phyloP scores from a whole-genome alignment of 2,113 vertebrate genomes.

The Solea senegalensis region DNA sequence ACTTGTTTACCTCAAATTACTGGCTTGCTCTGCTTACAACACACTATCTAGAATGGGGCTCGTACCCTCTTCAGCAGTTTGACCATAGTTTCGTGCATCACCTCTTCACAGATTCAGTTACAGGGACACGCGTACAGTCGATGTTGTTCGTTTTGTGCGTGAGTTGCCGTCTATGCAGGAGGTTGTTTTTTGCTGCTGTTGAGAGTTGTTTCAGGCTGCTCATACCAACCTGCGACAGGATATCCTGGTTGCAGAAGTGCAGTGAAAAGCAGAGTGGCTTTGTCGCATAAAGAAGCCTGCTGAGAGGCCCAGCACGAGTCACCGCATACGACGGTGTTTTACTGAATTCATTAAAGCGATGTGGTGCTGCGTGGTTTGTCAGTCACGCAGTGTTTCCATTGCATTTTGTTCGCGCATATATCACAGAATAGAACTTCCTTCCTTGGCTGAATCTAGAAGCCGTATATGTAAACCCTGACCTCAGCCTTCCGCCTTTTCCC shows the following conservation, averaged over 20 bases:
- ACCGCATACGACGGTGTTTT: neutral
- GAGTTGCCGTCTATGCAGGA: neutral
- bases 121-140: neutral
- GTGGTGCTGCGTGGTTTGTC: neutral
- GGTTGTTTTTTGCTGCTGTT: conserved; percentile 26
- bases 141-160: too few species aligned
- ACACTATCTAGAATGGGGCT: conserved; percentile 17
- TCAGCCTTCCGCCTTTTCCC: conserved; percentile 28
- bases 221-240: conserved; percentile 75
- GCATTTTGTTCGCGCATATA: neutral
- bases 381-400: neutral
- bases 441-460: conserved; percentile 16
- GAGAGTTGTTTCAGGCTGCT: conserved; percentile 29
- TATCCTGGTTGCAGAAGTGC: conserved; percentile 75
- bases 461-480: conserved; percentile 43
- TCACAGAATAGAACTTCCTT: conserved; percentile 27
- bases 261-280: conserved; percentile 26
- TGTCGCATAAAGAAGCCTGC: conserved; percentile 27
- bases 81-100: neutral
- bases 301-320: neutral
- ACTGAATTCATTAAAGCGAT: neutral
- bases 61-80: conserved; percentile 20
- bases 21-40: conserved; percentile 12
- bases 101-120: conserved; percentile 10
- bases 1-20: conserved; percentile 61